phyloP scores from a whole-genome alignment of 1,140 invertebrate genomes.

The Prorops nasuta region DNA sequence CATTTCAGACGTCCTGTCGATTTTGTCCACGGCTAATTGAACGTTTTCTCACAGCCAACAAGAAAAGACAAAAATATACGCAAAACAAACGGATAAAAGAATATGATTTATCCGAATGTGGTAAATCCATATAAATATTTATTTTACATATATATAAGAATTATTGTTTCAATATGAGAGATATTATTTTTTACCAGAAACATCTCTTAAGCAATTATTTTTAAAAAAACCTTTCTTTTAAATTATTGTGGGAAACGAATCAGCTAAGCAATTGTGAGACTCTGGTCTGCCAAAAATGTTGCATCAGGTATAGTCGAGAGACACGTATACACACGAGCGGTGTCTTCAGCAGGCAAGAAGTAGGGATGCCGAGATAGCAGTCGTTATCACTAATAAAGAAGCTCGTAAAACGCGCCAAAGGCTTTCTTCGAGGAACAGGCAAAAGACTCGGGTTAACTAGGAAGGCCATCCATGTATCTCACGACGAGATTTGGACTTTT shows the following conservation, averaged over 20 bases:
- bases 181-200: neutral
- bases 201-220: neutral
- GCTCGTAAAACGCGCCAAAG: conserved; percentile 10
- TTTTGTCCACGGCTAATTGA: conserved; percentile 46
- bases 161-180: neutral
- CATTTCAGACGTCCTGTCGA: conserved; percentile 45
- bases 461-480: neutral
- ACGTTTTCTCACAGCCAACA: conserved; percentile 46
- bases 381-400: conserved; percentile 19
- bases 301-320: neutral
- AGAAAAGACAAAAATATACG: conserved; percentile 14
- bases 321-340: neutral
- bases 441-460: too few species aligned
- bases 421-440: conserved; percentile 1
- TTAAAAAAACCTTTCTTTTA: neutral
- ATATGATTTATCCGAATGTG: neutral
- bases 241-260: conserved; percentile 8
- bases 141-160: neutral
- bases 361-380: conserved; percentile 12
- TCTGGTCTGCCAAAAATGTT: too few species aligned
- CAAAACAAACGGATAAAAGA: conserved; percentile 11
- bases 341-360: conserved; percentile 9
- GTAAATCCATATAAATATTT: neutral
- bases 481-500: neutral
- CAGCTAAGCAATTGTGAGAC: too few species aligned